These are phyloP conservation scores for Leucophenga montana DNA, from an alignment of 2,888 invertebrate genomes.

Conservation along the genomic window DNA sequence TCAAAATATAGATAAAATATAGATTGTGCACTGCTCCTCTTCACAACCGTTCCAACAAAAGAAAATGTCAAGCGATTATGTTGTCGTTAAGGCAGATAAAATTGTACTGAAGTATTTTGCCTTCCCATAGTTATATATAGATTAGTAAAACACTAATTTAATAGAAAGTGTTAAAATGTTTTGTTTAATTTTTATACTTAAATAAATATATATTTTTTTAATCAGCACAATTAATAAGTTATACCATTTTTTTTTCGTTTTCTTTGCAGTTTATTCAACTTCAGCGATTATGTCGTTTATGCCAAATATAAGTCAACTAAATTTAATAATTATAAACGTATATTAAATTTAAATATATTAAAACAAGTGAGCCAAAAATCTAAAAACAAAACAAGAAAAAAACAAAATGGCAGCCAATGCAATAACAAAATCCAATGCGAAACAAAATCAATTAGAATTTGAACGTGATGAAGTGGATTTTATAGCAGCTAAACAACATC, in stretches of 20 bases:
- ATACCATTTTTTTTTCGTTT: not conserved
- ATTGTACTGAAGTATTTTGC: too few relatives aligned
- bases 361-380: slow-evolving; percentile 20
- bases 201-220: too few relatives aligned
- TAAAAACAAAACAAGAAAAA: not conserved
- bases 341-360: slow-evolving; percentile 36
- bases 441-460: slow-evolving; percentile 22
- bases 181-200: too few relatives aligned
- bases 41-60: too few relatives aligned
- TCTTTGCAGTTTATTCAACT: slow-evolving; percentile 43
- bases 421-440: not conserved
- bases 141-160: not conserved
- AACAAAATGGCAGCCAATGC: slow-evolving; percentile 20
- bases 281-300: slow-evolving; percentile 16
- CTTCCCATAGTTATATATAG: too few relatives aligned
- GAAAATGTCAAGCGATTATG: too few relatives aligned
- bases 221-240: too few relatives aligned
- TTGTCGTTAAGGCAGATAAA: too few relatives aligned
- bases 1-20: too few relatives aligned
- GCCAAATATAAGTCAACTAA: slow-evolving; percentile 33
- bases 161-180: not conserved
- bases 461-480: slow-evolving; percentile 71
- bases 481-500: slow-evolving; percentile 53
- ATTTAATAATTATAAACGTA: slow-evolving; percentile 41
- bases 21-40: too few relatives aligned